phyloP scores from a whole-genome alignment of 2,888 invertebrate species.

The Sphaerophoria taeniata region DNA sequence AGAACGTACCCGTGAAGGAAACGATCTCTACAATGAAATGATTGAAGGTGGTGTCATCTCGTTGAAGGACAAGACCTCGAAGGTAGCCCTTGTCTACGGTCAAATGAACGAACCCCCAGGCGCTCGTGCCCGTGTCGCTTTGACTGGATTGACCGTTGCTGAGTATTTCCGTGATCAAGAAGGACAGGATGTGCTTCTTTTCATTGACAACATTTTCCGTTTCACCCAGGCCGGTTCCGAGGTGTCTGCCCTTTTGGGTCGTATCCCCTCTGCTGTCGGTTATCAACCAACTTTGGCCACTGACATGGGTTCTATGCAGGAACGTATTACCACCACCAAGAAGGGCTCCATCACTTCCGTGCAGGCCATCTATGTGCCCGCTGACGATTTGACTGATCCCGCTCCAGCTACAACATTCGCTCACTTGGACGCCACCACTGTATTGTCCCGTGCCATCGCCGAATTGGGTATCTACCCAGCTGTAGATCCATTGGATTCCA shows the following conservation, averaged over 20 bases:
- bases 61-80: slow-evolving; percentile 93
- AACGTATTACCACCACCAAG: slow-evolving; percentile 96
- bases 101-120: slow-evolving; percentile 99
- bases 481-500: slow-evolving; percentile 96
- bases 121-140: slow-evolving; percentile 95
- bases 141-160: slow-evolving; percentile 96
- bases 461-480: slow-evolving; percentile 97
- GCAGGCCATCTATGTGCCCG: slow-evolving; percentile 97
- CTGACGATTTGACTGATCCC: slow-evolving; percentile 98
- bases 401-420: slow-evolving; percentile 98
- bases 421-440: slow-evolving; percentile 98
- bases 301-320: slow-evolving; percentile 98
- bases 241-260: slow-evolving; percentile 94
- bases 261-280: slow-evolving; percentile 97
- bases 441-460: slow-evolving; percentile 95
- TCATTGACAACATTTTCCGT: slow-evolving; percentile 98
- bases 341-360: slow-evolving; percentile 98
- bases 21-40: slow-evolving; percentile 98
- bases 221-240: slow-evolving; percentile 96
- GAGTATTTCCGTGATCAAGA: slow-evolving; percentile 97
- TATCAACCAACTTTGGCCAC: slow-evolving; percentile 97
- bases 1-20: slow-evolving; percentile 96
- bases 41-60: slow-evolving; percentile 96
- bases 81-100: slow-evolving; percentile 93
- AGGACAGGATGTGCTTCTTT: slow-evolving; percentile 96